phyloP scores from a whole-genome alignment of 1,140 invertebrate species.

The Psix sp. region DNA sequence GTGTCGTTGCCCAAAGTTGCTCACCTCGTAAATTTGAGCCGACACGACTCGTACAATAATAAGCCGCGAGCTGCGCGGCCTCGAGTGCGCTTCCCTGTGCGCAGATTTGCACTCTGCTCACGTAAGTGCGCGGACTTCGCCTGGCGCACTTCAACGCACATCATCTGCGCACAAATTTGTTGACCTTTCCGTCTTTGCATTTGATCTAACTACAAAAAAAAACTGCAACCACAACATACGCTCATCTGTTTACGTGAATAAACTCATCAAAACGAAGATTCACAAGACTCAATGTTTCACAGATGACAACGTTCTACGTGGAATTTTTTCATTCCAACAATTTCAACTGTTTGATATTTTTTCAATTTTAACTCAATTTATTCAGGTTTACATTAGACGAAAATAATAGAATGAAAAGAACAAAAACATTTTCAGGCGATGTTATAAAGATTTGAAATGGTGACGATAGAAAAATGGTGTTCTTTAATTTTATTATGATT shows the following conservation, averaged over 20 bases:
- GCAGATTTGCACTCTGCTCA: constrained; percentile 20
- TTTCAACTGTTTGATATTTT: no score
- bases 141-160: constrained; percentile 14
- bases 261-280: constrained; percentile 22
- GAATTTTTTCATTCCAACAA: no score
- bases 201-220: constrained; percentile 45
- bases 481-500: no score
- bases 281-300: constrained; percentile 19
- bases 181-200: constrained; percentile 43
- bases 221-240: constrained; percentile 16
- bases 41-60: constrained; percentile 24
- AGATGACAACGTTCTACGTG: no score
- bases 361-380: no score
- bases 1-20: constrained; percentile 26
- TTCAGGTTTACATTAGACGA: no score
- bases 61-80: constrained; percentile 20
- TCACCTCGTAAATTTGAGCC: constrained; percentile 28
- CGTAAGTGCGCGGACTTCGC: constrained; percentile 29
- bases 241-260: constrained; percentile 25
- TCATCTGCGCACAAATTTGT: constrained; percentile 49
- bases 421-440: no score
- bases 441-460: no score
- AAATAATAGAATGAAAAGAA: no score
- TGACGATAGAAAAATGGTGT: no score
- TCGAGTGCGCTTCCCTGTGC: no score